Percentiles rank a stretch among this genome's conserved stretches.
phyloP scores from a whole-genome alignment of 2,888 invertebrate genomes.

The Polyommatus iphigenia region DNA sequence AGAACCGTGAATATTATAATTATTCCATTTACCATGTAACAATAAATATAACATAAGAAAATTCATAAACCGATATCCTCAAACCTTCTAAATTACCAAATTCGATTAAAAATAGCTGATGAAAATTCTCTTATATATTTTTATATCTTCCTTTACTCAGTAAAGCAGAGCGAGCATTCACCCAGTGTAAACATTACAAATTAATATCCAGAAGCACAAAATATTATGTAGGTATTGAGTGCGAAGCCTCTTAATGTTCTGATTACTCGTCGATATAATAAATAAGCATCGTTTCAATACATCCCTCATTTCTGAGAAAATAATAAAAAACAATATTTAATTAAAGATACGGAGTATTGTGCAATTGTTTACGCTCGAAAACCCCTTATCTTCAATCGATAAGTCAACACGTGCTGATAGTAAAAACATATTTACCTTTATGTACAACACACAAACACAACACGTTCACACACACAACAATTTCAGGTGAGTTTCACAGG shows the following conservation, averaged over 20 bases:
- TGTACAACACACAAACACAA: constrained; percentile 37
- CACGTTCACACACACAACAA: constrained; percentile 41
- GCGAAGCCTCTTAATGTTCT: not conserved
- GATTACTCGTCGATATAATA: not conserved
- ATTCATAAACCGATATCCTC: no score
- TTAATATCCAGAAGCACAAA: not conserved
- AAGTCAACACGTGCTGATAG: constrained; percentile 34
- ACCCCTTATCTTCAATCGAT: not conserved
- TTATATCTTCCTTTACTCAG: not conserved
- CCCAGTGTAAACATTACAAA: not conserved
- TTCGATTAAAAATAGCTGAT: no score
- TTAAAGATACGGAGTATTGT: not conserved
- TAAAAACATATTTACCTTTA: constrained; percentile 31
- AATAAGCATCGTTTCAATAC: not conserved
- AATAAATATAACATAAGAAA: no score
- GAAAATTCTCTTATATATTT: not conserved
- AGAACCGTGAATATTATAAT: no score
- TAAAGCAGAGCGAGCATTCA: not conserved
- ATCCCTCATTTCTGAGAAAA: not conserved
- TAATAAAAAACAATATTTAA: not conserved
- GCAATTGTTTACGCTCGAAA: constrained; percentile 5
- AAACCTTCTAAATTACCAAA: no score
- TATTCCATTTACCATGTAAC: no score
- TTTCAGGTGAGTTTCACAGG: constrained; percentile 38
- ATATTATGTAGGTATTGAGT: not conserved